These are phyloP conservation scores for Heliconius hermathena DNA, from an alignment of 1,140 invertebrate species.

Conservation along the genomic window DNA sequence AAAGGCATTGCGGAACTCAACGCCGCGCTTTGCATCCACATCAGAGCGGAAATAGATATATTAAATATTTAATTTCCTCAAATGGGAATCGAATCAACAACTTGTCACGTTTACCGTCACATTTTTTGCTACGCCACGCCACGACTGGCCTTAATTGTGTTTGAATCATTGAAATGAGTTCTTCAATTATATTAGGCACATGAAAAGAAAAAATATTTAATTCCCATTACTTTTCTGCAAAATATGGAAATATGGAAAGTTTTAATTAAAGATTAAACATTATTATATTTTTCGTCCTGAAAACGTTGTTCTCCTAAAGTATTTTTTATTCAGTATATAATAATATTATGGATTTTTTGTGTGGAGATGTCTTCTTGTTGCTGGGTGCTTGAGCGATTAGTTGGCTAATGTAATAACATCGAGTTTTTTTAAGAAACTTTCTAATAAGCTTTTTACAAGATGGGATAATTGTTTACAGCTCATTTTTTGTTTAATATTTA, in stretches of 20 bases:
- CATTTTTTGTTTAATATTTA: not conserved
- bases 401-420: not conserved
- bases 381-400: constrained; percentile 20
- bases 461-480: not conserved
- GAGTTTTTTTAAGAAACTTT: constrained; percentile 9
- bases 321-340: constrained; percentile 35
- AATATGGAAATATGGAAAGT: constrained; percentile 48
- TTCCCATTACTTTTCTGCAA: constrained; percentile 55
- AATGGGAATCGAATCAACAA: too few relatives aligned
- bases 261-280: constrained; percentile 70
- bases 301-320: constrained; percentile 47
- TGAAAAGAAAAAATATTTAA: constrained; percentile 46
- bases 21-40: too few relatives aligned
- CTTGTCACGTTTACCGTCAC: too few relatives aligned
- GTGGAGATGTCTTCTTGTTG: constrained; percentile 7
- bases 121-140: too few relatives aligned
- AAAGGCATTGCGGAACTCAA: too few relatives aligned
- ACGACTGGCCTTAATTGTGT: not conserved
- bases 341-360: not conserved
- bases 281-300: constrained; percentile 51
- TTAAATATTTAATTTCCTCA: too few relatives aligned
- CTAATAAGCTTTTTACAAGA: not conserved
- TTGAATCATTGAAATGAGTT: not conserved
- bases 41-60: too few relatives aligned
- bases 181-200: constrained; percentile 29